These are phyloP conservation scores for Thera britannica DNA, from an alignment of 2,888 invertebrate species.

Conservation along the genomic window DNA sequence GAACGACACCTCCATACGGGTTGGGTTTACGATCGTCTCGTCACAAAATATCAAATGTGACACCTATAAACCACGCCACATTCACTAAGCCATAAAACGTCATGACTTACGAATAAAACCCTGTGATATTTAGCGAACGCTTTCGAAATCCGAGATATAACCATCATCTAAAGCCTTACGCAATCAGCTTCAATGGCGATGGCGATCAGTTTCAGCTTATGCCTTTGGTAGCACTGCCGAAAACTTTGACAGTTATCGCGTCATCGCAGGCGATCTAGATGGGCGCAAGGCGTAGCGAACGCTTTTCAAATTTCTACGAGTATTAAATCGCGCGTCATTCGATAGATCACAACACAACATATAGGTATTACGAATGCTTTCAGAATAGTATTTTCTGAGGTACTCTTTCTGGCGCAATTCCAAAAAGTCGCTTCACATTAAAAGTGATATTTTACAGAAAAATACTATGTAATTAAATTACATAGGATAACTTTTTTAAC, in stretches of 20 bases:
- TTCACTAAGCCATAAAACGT: conserved; percentile 40
- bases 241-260: no score
- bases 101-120: conserved; percentile 41
- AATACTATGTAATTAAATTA: not conserved
- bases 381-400: conserved; percentile 26
- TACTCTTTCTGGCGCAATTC: conserved; percentile 20
- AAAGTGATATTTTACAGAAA: conserved; percentile 6
- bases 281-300: not conserved
- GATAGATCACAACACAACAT: not conserved
- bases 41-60: conserved; percentile 40
- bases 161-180: not conserved
- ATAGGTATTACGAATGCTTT: conserved; percentile 30
- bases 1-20: conserved; percentile 33
- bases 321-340: not conserved
- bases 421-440: conserved; percentile 17
- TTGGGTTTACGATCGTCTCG: conserved; percentile 35
- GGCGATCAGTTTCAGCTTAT: no score
- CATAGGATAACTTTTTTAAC: no score
- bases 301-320: conserved; percentile 3
- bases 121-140: conserved; percentile 35
- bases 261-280: no score
- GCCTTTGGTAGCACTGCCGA: no score
- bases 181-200: no score
- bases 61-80: conserved; percentile 40
- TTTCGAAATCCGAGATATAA: not conserved